Base-by-base conservation (phyloP, 2,797 vertebrate species). In the Myripristis murdjan region DNA sequence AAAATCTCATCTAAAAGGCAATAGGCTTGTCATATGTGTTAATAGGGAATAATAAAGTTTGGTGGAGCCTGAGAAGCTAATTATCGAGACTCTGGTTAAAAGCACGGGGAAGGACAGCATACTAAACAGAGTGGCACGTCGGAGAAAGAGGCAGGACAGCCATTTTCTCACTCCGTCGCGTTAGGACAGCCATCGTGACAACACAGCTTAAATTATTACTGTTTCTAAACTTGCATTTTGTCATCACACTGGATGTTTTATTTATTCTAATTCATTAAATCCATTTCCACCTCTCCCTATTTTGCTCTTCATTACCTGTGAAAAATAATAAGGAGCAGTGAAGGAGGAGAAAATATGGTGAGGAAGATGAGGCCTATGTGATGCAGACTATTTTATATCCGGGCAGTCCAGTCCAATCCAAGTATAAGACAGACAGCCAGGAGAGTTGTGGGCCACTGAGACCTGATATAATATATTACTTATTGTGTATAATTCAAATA, bases 401-500 rank as follows among this genome's bases (percentile, higher is more conserved):
- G 57, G 62, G 43, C 60, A 67, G 78, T 69, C 70, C 53, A 0
- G 60, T 69, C 51, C 51, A 33, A 74, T 78, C 87, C 24, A 23
- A 72, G 64, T 83, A 80, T 88, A 87, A 79, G 81, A 84, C 85
- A 89, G 77, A 76, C 84, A 86, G 82, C 79, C 89, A 90, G 67
- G 51, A 64, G 79, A 75, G 76, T 66, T 20, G 20, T 62, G 75
- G 46, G 75, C 79, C 79, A 83, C 71, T 79, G 86, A 87, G 86
- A 88, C 76, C 79, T 77, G 73, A 74, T 75, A 81, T 93, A 90
- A 93, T 92, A 89, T 91, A 93, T 93, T 86, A 92, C 93, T 94
- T 92, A 90, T 92, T 93, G 91, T 89, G 89, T 89, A 86, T 92
- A 91, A 94, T 93, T 93, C 84, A 92, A 94, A 93, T 85, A 84